A percentile compares a stretch with the other conserved stretches of the same genome.
phyloP scores from a whole-genome alignment of 2,797 vertebrate genomes.

The Poecilia wingei region DNA sequence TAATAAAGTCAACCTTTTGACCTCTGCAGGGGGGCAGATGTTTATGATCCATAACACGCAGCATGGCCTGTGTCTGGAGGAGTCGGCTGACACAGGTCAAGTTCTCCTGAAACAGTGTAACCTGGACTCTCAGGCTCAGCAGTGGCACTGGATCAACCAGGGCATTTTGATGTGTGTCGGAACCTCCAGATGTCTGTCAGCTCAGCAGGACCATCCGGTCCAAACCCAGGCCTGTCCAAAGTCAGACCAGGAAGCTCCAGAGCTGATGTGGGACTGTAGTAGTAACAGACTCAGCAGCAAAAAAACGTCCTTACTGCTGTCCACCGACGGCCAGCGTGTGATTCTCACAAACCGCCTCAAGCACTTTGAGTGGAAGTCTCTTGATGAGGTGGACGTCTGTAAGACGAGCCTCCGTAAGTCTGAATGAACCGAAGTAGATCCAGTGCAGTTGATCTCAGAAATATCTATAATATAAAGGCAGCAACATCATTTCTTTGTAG shows the following conservation, averaged over 20 bases:
- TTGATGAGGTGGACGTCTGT: slow-evolving; percentile 76
- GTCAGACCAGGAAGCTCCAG: neutral
- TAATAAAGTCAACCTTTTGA: slow-evolving; percentile 8
- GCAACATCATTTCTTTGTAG: neutral
- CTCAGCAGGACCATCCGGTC: slow-evolving; percentile 32
- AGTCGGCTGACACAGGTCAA: slow-evolving; percentile 29
- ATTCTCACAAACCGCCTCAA: slow-evolving; percentile 48
- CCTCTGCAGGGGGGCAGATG: slow-evolving; percentile 53
- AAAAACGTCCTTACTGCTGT: slow-evolving; percentile 59
- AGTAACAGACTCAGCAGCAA: slow-evolving; percentile 64
- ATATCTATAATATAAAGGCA: neutral
- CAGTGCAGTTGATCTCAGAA: neutral
- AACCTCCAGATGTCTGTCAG: slow-evolving; percentile 74
- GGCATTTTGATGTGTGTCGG: slow-evolving; percentile 61
- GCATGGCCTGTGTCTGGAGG: slow-evolving; percentile 74
- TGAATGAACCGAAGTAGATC: neutral
- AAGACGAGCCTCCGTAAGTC: slow-evolving; percentile 74
- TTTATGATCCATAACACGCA: slow-evolving; percentile 76
- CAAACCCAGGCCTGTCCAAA: slow-evolving; percentile 62
- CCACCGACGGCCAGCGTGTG: slow-evolving; percentile 30
- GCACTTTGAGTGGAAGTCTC: slow-evolving; percentile 73
- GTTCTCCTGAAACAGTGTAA: slow-evolving; percentile 67
- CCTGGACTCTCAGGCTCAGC: slow-evolving; percentile 70
- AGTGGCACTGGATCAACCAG: slow-evolving; percentile 75
- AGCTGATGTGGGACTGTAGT: slow-evolving; percentile 74